Evolutionary conservation across 1,140 invertebrate genomes (phyloP).

Genomic region (Listronotus bonariensis): DNA sequence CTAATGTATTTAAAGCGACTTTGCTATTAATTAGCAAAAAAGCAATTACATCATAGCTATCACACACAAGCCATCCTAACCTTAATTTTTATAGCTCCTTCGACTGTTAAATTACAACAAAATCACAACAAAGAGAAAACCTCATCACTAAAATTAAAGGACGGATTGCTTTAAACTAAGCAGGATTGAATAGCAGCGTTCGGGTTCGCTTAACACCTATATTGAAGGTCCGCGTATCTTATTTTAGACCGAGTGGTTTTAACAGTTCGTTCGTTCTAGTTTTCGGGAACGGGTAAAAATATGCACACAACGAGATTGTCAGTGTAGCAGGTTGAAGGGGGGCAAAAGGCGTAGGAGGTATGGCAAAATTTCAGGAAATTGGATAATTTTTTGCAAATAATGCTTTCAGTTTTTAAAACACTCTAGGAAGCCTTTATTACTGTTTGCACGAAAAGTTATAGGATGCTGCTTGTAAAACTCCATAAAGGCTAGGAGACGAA

Average conservation of each 20-base stretch:
- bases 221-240: conserved; percentile 36
- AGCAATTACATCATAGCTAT: conserved; percentile 3
- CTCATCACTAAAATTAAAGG: conserved; percentile 25
- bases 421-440: too few relatives aligned
- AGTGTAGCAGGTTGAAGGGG: conserved; percentile 14
- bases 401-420: too few relatives aligned
- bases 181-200: conserved; percentile 16
- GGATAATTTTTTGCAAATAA: too few relatives aligned
- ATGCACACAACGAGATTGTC: conserved; percentile 12
- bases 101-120: neutral
- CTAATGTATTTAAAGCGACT: too few relatives aligned
- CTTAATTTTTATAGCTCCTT: neutral
- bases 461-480: too few relatives aligned
- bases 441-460: too few relatives aligned
- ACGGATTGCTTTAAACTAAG: conserved; percentile 7
- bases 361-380: too few relatives aligned
- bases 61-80: conserved; percentile 11
- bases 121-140: conserved; percentile 9
- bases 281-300: conserved; percentile 34
- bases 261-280: conserved; percentile 37
- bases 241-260: conserved; percentile 32
- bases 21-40: too few relatives aligned
- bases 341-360: neutral
- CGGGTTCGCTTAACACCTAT: conserved; percentile 23
- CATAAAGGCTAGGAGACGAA: too few relatives aligned